Conservation (phyloP, 1,140 invertebrate genomes). For the Drosophila grimshawi region DNA sequence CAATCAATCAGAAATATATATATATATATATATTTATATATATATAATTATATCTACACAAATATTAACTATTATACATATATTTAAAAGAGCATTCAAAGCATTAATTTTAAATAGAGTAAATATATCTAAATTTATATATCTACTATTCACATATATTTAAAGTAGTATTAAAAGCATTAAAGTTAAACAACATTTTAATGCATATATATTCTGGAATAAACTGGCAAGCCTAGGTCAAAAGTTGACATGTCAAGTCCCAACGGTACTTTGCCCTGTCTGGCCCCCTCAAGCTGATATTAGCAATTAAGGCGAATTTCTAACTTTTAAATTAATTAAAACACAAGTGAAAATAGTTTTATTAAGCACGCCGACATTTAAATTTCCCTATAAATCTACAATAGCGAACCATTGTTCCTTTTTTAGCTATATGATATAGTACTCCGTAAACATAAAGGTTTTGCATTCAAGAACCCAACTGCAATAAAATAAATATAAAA, state of each 20-base stretch:
- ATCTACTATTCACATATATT: neutral
- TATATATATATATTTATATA: no score
- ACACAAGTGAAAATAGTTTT: constrained; percentile 5
- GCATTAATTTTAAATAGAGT: neutral
- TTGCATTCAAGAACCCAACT: no score
- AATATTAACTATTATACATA: no score
- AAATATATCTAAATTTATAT: no score
- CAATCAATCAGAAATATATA: neutral
- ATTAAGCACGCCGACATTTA: no score
- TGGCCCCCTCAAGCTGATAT: constrained; percentile 46
- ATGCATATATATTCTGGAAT: neutral
- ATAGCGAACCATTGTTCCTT: no score
- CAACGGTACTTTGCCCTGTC: constrained; percentile 36
- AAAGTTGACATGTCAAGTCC: constrained; percentile 43
- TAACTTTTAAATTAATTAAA: constrained; percentile 63
- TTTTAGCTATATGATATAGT: no score
- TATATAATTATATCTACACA: no score
- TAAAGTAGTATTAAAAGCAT: neutral
- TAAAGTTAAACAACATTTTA: neutral
- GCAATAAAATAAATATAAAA: no score
- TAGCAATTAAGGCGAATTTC: constrained; percentile 62
- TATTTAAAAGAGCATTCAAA: neutral
- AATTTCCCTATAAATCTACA: no score
- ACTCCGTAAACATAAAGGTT: no score
- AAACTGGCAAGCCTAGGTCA: constrained; percentile 11